Percentiles rank a stretch among this genome's conserved stretches.
phyloP scores from a whole-genome alignment of 2,797 vertebrate species.

The Parauchenoglanis ngamensis region DNA sequence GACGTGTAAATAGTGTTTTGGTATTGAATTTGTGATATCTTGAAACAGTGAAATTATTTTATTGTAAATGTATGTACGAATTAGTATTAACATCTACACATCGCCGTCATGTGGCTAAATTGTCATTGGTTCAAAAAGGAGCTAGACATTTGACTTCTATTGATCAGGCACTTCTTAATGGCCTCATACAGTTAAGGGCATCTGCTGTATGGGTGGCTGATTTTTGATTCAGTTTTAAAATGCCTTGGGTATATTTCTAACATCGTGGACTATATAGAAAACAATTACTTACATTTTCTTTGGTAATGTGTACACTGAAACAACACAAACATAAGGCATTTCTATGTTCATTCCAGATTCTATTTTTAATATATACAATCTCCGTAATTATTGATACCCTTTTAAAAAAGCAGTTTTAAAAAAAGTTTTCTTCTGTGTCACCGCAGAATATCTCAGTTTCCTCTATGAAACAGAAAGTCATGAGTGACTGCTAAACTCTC shows the following conservation, averaged over 20 bases:
- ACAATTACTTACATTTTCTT: neutral
- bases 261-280: neutral
- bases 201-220: neutral
- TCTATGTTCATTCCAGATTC: neutral
- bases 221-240: neutral
- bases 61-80: neutral
- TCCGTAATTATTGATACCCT: neutral
- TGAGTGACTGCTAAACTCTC: neutral
- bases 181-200: neutral
- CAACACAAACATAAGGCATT: neutral
- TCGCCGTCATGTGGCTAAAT: neutral
- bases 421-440: neutral
- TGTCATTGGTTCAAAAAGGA: neutral
- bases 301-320: neutral
- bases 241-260: neutral
- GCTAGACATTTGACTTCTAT: neutral
- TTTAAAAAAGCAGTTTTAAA: neutral
- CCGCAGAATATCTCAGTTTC: neutral
- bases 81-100: neutral
- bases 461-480: neutral
- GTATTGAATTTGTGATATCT: neutral
- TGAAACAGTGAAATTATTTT: constrained; percentile 4
- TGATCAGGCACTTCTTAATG: neutral
- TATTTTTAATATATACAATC: neutral
- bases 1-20: neutral